These are phyloP conservation scores for Synanthedon andrenaeformis DNA, from an alignment of 2,888 invertebrate genomes.

Conservation along the genomic window DNA sequence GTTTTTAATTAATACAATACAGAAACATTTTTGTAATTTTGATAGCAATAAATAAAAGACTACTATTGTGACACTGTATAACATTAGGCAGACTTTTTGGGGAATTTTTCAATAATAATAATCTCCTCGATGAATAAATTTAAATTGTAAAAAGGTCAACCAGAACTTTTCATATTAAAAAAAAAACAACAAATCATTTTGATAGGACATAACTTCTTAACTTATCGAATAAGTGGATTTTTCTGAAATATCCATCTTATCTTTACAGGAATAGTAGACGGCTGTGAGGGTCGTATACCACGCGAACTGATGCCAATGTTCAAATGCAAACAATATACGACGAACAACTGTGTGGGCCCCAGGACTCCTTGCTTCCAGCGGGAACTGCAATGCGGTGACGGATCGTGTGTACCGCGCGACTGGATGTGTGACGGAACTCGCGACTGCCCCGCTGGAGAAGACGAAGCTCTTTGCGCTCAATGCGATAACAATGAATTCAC, in stretches of 20 bases:
- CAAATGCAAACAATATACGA: conserved; percentile 72
- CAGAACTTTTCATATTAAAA: too few relatives aligned
- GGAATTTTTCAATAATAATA: too few relatives aligned
- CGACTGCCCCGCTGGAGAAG: conserved; percentile 74
- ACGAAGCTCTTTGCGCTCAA: conserved; percentile 66
- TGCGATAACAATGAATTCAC: conserved; percentile 47
- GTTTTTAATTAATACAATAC: neutral
- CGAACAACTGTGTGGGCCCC: conserved; percentile 67
- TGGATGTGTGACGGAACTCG: conserved; percentile 74
- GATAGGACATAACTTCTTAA: too few relatives aligned
- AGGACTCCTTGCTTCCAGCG: conserved; percentile 58
- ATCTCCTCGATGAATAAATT: too few relatives aligned
- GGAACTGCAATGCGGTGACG: conserved; percentile 71
- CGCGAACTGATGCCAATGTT: conserved; percentile 68
- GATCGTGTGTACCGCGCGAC: conserved; percentile 71
- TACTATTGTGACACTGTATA: too few relatives aligned
- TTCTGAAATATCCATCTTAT: too few relatives aligned
- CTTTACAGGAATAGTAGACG: conserved; percentile 68
- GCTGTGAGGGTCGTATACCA: conserved; percentile 72
- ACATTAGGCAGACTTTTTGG: too few relatives aligned
- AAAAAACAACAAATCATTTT: too few relatives aligned
- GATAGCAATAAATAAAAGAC: neutral
- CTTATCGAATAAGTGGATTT: too few relatives aligned
- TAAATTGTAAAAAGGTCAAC: too few relatives aligned
- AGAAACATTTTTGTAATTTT: neutral